Base-by-base conservation (phyloP, 2,797 vertebrate species). In the Acipenser ruthenus region DNA sequence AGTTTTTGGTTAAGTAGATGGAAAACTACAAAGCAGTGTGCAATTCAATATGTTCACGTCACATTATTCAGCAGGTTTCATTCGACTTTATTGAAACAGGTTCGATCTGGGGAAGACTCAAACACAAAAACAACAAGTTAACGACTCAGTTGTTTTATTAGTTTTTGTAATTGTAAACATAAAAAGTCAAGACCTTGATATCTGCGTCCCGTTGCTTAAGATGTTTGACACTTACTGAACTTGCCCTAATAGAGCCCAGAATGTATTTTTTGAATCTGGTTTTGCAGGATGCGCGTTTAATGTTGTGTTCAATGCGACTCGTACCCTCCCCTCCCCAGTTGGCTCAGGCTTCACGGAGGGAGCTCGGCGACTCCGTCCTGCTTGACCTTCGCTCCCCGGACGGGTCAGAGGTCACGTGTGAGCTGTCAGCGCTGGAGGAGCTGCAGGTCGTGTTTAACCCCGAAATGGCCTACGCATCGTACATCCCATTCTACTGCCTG, bases 401-500 rank as follows among this genome's bases (percentile, higher is more conserved):
- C 7, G 88, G 86, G 65, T 85, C 78, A 6, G 80, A 76, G 66
- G 79, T 81, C 65, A 83, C 85, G 0, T 89, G 90, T 71, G 97
- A 98, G 77, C 80, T 92, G 0, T 75, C 77, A 0, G 85, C 95
- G 50, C 74, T 96, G 72, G 83, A 94, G 11, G 96, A 99, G 78
- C 87, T 99, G 72, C 92, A 94, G 85, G 91, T 92, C 50, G 95
- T 97, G 53, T 99, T 98, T 79, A 96, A 87, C 75, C 77, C 93
- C 1, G 93, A 99, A 83, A 98, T 99, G 96, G 97, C 96, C 0
- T 93, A 98, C 70, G 86, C 91, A 56, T 95, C 96, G 70, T 98
- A 95, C 79, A 90, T 97, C 75, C 95, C 95, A 13, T 98, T 99
- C 88, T 93, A 93, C 75, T 96, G 95, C 82, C 86, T 99, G 73